A percentile compares a stretch with the other conserved stretches of the same genome.
These are phyloP conservation scores for Arrhamphus sclerolepis DNA, from an alignment of 2,797 vertebrate genomes.

Conservation along the genomic window DNA sequence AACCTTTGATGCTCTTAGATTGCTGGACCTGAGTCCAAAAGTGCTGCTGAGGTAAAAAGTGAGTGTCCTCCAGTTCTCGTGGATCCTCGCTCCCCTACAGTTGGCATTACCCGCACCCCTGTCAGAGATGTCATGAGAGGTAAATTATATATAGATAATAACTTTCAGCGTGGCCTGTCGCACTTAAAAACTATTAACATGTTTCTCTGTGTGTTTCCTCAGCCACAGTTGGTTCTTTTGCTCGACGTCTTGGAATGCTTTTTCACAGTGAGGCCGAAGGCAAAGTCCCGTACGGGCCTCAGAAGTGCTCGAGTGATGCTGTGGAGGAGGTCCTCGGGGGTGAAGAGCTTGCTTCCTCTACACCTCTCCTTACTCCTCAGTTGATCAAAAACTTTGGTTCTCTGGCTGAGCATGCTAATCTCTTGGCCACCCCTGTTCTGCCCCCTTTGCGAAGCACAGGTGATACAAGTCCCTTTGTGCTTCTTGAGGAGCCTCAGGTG, in stretches of 20 bases:
- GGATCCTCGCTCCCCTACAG: slow-evolving; percentile 82
- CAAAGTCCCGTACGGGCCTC: slow-evolving; percentile 27
- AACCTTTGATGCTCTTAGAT: slow-evolving; percentile 45
- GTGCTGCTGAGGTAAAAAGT: slow-evolving; percentile 28
- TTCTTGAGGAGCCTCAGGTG: slow-evolving; percentile 53
- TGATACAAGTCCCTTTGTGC: slow-evolving; percentile 63
- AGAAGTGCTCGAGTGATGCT: slow-evolving; percentile 16
- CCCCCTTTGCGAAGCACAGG: slow-evolving; percentile 9
- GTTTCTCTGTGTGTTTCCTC: slow-evolving; percentile 9
- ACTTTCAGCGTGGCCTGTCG: background rate
- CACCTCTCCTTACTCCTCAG: slow-evolving; percentile 67
- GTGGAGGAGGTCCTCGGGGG: slow-evolving; percentile 22
- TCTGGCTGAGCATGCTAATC: slow-evolving; percentile 25
- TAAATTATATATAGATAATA: slow-evolving; percentile 29
- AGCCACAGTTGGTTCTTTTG: slow-evolving; percentile 79
- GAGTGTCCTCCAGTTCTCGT: slow-evolving; percentile 32
- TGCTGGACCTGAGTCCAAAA: slow-evolving; percentile 30
- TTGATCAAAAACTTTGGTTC: slow-evolving; percentile 22
- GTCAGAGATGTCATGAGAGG: slow-evolving; percentile 78
- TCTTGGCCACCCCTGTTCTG: slow-evolving; percentile 38
- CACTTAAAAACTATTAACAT: background rate
- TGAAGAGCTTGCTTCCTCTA: slow-evolving; percentile 53
- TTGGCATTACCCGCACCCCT: slow-evolving; percentile 78
- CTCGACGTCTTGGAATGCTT: slow-evolving; percentile 74
- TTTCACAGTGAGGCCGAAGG: slow-evolving; percentile 69